Evolutionary conservation across 1,140 invertebrate species (phyloP).

Genomic region (Thaumatotibia leucotreta): DNA sequence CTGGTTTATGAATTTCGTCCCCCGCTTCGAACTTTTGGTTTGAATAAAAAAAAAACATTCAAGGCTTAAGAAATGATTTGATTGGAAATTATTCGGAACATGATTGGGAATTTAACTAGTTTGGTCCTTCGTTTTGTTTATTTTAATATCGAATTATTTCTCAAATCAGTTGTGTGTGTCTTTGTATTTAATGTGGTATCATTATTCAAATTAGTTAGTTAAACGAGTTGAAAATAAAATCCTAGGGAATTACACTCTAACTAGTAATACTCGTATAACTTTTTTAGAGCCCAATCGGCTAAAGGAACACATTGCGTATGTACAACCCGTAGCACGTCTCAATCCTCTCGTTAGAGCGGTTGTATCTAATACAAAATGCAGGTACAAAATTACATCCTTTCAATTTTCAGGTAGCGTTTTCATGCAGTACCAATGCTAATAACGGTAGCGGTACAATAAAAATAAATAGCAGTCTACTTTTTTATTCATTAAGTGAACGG

Average conservation of each 20-base stretch:
- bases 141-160: no score
- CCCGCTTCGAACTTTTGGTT: no score
- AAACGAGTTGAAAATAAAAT: not conserved
- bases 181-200: no score
- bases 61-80: no score
- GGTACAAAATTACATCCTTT: not conserved
- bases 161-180: no score
- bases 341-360: constrained; percentile 1
- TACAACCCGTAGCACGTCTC: not conserved
- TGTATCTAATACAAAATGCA: constrained; percentile 2
- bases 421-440: not conserved
- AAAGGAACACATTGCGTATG: constrained; percentile 1
- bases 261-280: not conserved
- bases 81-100: no score
- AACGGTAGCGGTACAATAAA: not conserved
- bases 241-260: not conserved
- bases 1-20: no score
- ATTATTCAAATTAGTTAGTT: not conserved
- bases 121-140: no score
- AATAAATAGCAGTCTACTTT: not conserved
- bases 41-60: no score
- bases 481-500: not conserved
- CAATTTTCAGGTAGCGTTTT: not conserved
- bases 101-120: no score
- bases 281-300: not conserved